These are phyloP conservation scores for Onychomys torridus DNA, from an alignment of 2,797 vertebrate species.

Conservation along the genomic window DNA sequence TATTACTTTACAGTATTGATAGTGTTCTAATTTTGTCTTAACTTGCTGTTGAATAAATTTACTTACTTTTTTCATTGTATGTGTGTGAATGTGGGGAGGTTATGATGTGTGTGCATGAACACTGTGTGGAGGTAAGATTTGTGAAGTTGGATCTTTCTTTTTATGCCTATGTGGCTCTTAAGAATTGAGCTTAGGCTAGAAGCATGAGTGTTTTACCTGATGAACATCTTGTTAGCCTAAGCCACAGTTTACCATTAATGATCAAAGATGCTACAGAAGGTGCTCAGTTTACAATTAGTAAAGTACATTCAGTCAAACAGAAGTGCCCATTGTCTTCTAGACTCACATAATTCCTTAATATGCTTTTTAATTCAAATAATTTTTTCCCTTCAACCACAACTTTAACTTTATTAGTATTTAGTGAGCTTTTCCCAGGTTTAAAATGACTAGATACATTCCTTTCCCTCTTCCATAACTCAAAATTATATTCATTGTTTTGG, in stretches of 20 bases:
- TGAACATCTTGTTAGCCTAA: background rate
- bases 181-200: too few species aligned
- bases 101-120: background rate
- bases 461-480: background rate
- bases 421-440: background rate
- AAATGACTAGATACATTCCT: background rate
- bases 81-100: background rate
- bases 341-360: background rate
- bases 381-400: background rate
- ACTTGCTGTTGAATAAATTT: background rate
- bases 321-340: background rate
- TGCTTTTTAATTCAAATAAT: background rate
- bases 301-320: background rate
- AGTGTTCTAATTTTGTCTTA: background rate
- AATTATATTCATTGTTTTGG: background rate
- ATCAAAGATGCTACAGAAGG: background rate
- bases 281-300: background rate
- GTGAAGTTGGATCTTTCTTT: background rate
- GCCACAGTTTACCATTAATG: background rate
- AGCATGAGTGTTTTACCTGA: background rate
- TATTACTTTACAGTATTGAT: background rate
- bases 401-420: background rate
- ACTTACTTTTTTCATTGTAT: background rate
- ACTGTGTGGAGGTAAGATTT: background rate
- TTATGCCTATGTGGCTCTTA: too few species aligned